Evolutionary conservation across 2,888 invertebrate genomes (phyloP).

Genomic region (Mechanitis mazaeus): DNA sequence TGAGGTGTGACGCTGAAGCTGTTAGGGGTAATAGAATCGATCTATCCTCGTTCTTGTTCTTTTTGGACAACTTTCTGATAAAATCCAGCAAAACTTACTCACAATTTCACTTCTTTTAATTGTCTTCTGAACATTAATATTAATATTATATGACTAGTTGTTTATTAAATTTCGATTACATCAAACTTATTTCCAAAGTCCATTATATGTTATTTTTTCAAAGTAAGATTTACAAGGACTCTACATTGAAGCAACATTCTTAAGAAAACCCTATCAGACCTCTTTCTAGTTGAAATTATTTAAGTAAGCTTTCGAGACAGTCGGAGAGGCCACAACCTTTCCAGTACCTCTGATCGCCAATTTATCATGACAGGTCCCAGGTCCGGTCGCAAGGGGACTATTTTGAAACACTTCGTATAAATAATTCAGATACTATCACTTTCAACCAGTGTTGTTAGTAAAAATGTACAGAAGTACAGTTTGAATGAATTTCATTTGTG

Average conservation of each 20-base stretch:
- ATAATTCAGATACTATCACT: neutral
- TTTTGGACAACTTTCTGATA: too few species aligned
- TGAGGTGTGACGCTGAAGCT: too few species aligned
- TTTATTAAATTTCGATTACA: too few species aligned
- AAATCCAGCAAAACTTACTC: too few species aligned
- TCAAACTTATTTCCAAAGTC: too few species aligned
- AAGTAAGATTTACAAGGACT: slow-evolving; percentile 10
- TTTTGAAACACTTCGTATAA: slow-evolving; percentile 25
- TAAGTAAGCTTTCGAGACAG: slow-evolving; percentile 56
- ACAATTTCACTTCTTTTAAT: too few species aligned
- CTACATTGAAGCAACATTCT: slow-evolving; percentile 20
- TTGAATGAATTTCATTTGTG: too few species aligned
- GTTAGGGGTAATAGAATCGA: too few species aligned
- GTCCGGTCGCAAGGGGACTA: slow-evolving; percentile 33
- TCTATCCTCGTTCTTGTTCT: too few species aligned
- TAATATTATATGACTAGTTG: too few species aligned
- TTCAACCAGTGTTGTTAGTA: neutral
- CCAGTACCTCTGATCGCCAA: slow-evolving; percentile 45
- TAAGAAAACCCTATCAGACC: slow-evolving; percentile 21
- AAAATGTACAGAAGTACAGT: too few species aligned
- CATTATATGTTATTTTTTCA: slow-evolving; percentile 18
- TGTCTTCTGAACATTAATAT: too few species aligned
- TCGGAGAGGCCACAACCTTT: slow-evolving; percentile 47
- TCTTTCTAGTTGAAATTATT: slow-evolving; percentile 43
- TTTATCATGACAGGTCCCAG: slow-evolving; percentile 49